A percentile compares a stretch with the other conserved stretches of the same genome.
Evolutionary conservation across 2,797 vertebrate species (phyloP).

Genomic region (Atherinosoma microstoma): DNA sequence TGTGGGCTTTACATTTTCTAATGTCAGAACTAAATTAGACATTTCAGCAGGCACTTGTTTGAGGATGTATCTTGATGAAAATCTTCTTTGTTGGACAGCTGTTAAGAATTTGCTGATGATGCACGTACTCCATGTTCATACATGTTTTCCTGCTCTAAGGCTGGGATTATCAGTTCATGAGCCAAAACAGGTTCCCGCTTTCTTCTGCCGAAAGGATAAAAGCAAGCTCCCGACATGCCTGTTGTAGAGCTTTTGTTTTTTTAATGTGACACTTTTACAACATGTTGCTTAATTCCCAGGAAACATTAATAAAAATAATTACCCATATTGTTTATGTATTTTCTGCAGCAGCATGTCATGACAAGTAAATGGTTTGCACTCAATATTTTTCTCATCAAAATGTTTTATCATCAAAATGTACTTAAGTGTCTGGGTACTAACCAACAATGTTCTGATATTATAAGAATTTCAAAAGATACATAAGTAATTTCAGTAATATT

Average conservation of each 20-base stretch:
- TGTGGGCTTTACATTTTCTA: conserved; percentile 23
- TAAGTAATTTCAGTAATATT: background rate
- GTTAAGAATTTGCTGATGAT: conserved; percentile 46
- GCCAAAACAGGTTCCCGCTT: conserved; percentile 20
- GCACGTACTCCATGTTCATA: conserved; percentile 44
- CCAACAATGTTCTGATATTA: background rate
- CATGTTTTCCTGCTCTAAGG: conserved; percentile 48
- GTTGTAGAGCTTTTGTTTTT: background rate
- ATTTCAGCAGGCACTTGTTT: background rate
- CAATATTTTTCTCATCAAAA: background rate
- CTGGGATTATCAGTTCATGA: conserved; percentile 12
- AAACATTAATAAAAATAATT: background rate
- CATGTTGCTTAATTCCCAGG: conserved; percentile 1
- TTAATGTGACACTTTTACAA: background rate
- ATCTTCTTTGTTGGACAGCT: conserved; percentile 13
- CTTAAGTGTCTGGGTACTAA: too few relatives aligned
- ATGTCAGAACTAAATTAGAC: too few relatives aligned
- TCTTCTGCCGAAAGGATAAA: conserved; percentile 2
- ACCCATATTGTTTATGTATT: background rate
- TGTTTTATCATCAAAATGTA: background rate
- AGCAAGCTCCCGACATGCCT: background rate
- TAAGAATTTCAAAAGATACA: background rate
- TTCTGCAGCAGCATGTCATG: background rate
- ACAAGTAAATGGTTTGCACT: background rate
- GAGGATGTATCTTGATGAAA: conserved; percentile 12